Conservation (phyloP, 2,888 invertebrate species). For the Gymnoscelis rufifasciata region DNA sequence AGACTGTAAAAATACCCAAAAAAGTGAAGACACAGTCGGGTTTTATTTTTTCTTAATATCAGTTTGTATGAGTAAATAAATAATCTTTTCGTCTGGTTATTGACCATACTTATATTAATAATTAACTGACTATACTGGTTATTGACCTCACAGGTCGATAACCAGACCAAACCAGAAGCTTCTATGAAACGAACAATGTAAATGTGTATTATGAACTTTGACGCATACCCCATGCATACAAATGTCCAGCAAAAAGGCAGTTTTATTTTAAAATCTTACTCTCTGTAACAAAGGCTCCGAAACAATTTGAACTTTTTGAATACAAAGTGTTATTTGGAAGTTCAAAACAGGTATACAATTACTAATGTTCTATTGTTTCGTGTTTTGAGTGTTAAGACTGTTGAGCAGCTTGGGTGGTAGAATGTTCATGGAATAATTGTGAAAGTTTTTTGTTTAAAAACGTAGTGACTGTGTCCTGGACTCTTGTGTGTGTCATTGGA, state of each 20-base stretch:
- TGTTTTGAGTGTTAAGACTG: not conserved
- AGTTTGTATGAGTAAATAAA: too few species aligned
- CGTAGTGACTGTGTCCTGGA: too few species aligned
- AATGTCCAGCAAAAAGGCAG: constrained; percentile 26
- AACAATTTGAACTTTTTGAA: constrained; percentile 36
- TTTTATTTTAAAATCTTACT: constrained; percentile 39
- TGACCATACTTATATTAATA: too few species aligned
- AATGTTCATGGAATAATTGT: not conserved
- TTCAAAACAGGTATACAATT: constrained; percentile 27
- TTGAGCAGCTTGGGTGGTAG: not conserved
- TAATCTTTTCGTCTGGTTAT: too few species aligned
- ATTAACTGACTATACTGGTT: too few species aligned
- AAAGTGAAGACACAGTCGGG: too few species aligned
- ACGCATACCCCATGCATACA: constrained; percentile 43
- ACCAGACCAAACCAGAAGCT: constrained; percentile 9
- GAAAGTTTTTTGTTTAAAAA: too few species aligned
- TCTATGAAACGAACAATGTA: constrained; percentile 26
- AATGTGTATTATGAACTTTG: constrained; percentile 34
- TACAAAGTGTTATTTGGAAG: constrained; percentile 36
- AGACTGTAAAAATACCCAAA: too few species aligned
- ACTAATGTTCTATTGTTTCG: constrained; percentile 14
- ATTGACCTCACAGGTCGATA: constrained; percentile 13
- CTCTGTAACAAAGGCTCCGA: constrained; percentile 46
- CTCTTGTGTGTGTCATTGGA: too few species aligned
- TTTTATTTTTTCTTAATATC: too few species aligned